Conservation (phyloP, 1,140 invertebrate genomes). For the Drosophila virilis region DNA sequence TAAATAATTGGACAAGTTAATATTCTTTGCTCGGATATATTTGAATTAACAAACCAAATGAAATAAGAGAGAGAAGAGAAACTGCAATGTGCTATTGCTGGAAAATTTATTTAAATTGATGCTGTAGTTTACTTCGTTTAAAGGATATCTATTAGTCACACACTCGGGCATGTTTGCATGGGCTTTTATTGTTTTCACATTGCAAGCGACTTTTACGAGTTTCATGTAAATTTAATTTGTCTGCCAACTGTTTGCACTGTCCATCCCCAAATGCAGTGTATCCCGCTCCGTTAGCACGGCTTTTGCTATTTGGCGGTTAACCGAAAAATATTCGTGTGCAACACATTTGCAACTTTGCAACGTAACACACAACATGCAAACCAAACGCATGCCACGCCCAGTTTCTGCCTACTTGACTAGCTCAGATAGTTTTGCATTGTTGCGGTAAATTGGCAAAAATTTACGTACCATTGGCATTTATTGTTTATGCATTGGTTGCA, state of each 20-base stretch:
- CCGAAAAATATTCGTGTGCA: conserved; percentile 64
- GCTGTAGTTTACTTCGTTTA: no score
- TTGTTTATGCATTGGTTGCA: conserved; percentile 70
- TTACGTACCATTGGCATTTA: conserved; percentile 75
- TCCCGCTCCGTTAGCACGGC: background rate
- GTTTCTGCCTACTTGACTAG: conserved; percentile 16
- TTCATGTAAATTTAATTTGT: conserved; percentile 71
- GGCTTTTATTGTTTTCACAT: conserved; percentile 20
- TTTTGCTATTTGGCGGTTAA: conserved; percentile 64
- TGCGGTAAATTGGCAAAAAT: conserved; percentile 78
- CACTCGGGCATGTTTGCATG: background rate
- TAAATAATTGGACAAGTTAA: no score
- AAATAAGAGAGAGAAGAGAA: no score
- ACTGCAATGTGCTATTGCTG: no score
- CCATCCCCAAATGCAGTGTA: background rate
- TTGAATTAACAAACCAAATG: no score
- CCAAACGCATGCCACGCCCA: conserved; percentile 2
- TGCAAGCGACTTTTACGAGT: conserved; percentile 20
- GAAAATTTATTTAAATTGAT: no score
- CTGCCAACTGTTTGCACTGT: conserved; percentile 33
- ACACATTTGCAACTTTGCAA: conserved; percentile 57
- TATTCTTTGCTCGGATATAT: no score
- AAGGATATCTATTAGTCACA: background rate
- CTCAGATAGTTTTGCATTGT: conserved; percentile 73
- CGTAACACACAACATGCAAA: conserved; percentile 22